Evolutionary conservation across 2,888 invertebrate genomes (phyloP), one percentile per base, ranked within the genome.

Genomic region (Stenoptilia bipunctidactyla): DNA sequence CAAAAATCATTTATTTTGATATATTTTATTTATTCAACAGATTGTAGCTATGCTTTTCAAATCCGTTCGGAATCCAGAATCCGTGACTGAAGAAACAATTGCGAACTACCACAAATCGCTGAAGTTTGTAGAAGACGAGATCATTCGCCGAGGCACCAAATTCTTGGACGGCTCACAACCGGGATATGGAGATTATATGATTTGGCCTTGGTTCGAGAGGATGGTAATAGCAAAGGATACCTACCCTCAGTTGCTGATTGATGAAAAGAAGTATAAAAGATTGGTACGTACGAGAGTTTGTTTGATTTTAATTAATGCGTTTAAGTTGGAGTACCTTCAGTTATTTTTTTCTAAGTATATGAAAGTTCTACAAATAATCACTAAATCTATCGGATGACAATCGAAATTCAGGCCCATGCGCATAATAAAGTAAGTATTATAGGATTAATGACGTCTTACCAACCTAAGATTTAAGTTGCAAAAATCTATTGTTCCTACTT

Each of bases 151-250:
- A 38, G 87, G 85, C 5, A 86, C 87, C 0, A 74, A 76, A 20
- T 93, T 87, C 58, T 87, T 92, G 45, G 67, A 57, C 36, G 92
- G 92, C 0, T 70, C 58, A 2, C 85, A 87, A 43, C 92, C 93
- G 0, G 92, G 92, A 8, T 92, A 88, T 85, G 73, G 89, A 12
- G 93, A 94, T 61, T 91, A 91, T 52, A 92, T 93, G 92, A 91
- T 92, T 51, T 94, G 93, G 93, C 93, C 93, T 0, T 93, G 92
- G 92, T 90, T 91, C 51, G 93, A 93, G 66, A 80, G 90, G 51
- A 56, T 89, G 0, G 79, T 86, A 1, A 25, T 38, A 0, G 61
- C 77, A 43, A 58, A 87, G 15, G 64, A 86, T 30, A 64, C 73
- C 0, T 79, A 85, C 13, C 84, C 85, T 8, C 72, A 73, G 27